Percentiles rank a stretch among this genome's conserved stretches.
Evolutionary conservation across 2,888 invertebrate species (phyloP).

Genomic region (Eilema caniola): DNA sequence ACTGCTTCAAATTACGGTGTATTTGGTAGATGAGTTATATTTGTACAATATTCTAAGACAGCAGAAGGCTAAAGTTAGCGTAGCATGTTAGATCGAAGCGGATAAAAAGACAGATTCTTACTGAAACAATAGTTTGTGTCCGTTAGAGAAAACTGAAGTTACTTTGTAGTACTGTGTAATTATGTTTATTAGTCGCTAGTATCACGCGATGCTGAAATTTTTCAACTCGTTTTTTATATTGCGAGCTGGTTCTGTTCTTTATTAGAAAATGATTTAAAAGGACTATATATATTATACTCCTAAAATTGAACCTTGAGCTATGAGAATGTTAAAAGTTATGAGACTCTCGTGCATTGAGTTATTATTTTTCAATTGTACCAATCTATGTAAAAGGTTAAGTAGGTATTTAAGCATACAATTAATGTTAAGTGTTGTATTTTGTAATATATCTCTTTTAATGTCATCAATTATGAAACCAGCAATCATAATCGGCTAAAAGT

Average conservation of each 20-base stretch:
- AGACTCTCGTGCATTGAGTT: neutral
- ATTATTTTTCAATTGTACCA: neutral
- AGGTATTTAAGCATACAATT: neutral
- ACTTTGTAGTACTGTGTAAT: conserved; percentile 35
- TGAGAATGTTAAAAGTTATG: neutral
- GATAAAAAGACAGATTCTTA: conserved; percentile 30
- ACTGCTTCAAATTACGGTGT: neutral
- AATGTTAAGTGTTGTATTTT: neutral
- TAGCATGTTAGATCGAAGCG: conserved; percentile 22
- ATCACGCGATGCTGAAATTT: conserved; percentile 24
- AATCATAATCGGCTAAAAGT: neutral
- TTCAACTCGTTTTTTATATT: neutral
- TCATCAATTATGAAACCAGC: neutral
- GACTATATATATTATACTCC: neutral
- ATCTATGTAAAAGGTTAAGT: neutral
- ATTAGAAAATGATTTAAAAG: neutral
- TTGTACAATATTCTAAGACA: neutral
- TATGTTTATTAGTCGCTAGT: conserved; percentile 32
- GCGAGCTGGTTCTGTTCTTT: neutral
- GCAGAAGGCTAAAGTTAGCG: conserved; percentile 7
- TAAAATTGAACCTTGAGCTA: neutral
- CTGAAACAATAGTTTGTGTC: conserved; percentile 33
- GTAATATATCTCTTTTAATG: neutral
- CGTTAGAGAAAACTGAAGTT: conserved; percentile 36
- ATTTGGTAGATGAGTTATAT: neutral